Base-by-base conservation (phyloP, 2,797 vertebrate species). In the Urophycis tenuis region DNA sequence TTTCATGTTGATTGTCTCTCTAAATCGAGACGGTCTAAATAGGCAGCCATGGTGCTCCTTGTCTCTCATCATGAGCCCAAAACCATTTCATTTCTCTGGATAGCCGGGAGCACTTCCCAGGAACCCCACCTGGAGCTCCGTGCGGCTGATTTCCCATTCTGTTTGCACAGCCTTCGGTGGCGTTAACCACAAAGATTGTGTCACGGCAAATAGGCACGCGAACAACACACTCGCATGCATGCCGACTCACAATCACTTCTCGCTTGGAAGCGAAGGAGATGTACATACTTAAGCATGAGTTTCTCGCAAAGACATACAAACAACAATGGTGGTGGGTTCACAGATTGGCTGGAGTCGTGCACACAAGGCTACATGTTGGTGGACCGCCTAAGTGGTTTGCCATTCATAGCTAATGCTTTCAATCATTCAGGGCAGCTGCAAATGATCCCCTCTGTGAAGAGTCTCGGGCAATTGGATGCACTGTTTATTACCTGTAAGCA, bases 401-500 rank as follows among this genome's bases (percentile, higher is more conserved):
- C 88, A 90, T 92, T 92, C 87, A 89, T 87, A 67, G 81, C 89
- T 91, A 93, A 93, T 93, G 90, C 89, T 92, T 92, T 92, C 90
- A 92, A 92, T 93, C 91, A 91, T 69, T 73, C 85, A 87, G 85
- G 86, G 86, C 89, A 86, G 91, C 90, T 91, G 90, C 90, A 91
- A 91, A 91, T 89, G 87, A 90, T 91, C 88, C 86, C 88, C 87
- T 89, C 88, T 89, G 89, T 88, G 89, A 88, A 84, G 89, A 88
- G 89, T 86, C 87, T 83, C 86, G 87, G 88, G 86, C 92, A 91
- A 93, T 91, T 93, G 92, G 88, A 91, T 92, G 91, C 88, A 92
- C 89, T 91, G 90, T 90, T 92, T 89, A 92, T 92, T 92, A 93
- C 91, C 91, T 92, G 91, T 89, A 91, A 90, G 86, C 87, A 86